Base-by-base conservation (phyloP, 2,888 invertebrate genomes). In the Drosophila paranaensis region DNA sequence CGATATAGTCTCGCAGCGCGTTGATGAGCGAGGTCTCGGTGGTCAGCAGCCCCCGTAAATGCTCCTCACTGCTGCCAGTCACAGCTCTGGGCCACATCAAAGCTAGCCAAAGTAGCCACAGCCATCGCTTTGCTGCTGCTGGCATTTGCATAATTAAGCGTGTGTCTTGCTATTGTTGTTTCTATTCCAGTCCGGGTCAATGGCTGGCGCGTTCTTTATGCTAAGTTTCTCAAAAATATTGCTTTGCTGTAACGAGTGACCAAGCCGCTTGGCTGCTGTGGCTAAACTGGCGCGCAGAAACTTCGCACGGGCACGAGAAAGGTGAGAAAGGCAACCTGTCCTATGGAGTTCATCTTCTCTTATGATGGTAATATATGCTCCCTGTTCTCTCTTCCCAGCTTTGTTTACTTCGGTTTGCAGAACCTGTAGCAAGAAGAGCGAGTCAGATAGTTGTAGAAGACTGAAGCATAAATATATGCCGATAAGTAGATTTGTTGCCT, bases 21-120 rank as follows among this genome's bases (percentile, higher is more conserved):
- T 88, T 82, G 16, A 91, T 90, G 33, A 91, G 77, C 37, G 79
- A 63, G 5, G 79, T 80, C 67, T 92, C 91, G 0, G 90, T 91
- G 42, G 77, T 69, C 54, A 91, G 63, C 57, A 91, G 66, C 30
- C 75, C 76, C 16, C 74, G 67, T 68, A 91, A 66, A 42, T 88
- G 60, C 25, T 69, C 53, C 11, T 73, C 74, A 11, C 42, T 75
- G 40, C 45, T 61, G 53, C 54, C 53, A 25, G 43, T 45, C 13
- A 30, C 65, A 30, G 20, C 56, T 6, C 33, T 48, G 20, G 71
- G 30, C 40, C 65, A 50, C 16, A 72, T 16, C 69, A 65, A 57
- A 60, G 71, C 20, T 33, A 71, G 20, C 37, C 69, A 66, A 46
- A 78, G 27, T 8, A 81, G 68, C 67, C 77, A 71, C 37, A 79